phyloP scores from a whole-genome alignment of 2,113 vertebrate genomes.

The Labeo rohita region DNA sequence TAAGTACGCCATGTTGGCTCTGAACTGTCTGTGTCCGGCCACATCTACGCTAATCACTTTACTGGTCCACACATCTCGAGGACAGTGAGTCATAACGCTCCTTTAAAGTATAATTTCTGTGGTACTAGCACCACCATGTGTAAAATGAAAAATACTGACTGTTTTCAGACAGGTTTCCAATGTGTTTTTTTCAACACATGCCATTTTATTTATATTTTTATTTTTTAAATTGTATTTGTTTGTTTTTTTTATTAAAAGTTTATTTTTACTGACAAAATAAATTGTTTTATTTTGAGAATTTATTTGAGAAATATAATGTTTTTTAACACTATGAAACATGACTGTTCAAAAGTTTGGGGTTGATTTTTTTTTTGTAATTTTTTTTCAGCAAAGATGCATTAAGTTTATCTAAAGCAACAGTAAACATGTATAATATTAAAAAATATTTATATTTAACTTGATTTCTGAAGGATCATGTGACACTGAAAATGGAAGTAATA shows the following conservation, averaged over 20 bases:
- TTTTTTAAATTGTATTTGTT: no score
- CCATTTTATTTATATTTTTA: background rate
- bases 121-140: background rate
- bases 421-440: background rate
- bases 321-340: no score
- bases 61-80: slow-evolving; percentile 94
- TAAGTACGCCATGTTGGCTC: slow-evolving; percentile 95
- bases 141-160: background rate
- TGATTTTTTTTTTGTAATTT: no score
- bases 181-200: background rate
- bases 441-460: no score
- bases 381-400: background rate
- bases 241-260: no score
- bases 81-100: slow-evolving; percentile 85
- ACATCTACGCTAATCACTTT: slow-evolving; percentile 95
- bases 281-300: no score
- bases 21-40: slow-evolving; percentile 95
- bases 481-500: background rate
- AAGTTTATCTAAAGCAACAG: background rate
- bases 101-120: background rate
- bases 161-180: background rate
- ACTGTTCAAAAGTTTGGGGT: background rate
- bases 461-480: background rate
- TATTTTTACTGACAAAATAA: no score
- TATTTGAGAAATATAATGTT: no score